phyloP scores from a whole-genome alignment of 2,888 invertebrate species.

The Lycophotia porphyrea region DNA sequence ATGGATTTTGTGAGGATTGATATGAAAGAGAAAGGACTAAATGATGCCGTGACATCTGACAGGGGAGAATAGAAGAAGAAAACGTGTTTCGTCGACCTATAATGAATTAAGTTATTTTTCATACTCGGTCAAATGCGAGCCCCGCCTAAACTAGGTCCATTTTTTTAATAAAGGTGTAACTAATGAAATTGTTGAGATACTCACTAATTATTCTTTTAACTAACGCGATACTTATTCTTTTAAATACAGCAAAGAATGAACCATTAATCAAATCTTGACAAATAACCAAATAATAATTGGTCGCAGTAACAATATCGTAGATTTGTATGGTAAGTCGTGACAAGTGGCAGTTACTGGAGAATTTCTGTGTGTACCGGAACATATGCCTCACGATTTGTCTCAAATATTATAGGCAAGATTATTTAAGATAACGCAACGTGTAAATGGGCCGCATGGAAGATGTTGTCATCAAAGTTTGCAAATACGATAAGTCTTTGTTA shows the following conservation, averaged over 20 bases:
- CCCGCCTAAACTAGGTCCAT: background rate
- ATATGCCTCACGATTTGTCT: constrained; percentile 38
- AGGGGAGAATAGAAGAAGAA: no score
- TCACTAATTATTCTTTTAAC: background rate
- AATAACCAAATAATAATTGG: constrained; percentile 13
- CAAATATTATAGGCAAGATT: constrained; percentile 13
- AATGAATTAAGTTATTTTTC: background rate
- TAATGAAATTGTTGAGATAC: background rate
- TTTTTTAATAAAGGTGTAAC: rapidly evolving
- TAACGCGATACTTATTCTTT: background rate
- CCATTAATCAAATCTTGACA: constrained; percentile 16
- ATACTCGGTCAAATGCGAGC: background rate
- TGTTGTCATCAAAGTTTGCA: constrained; percentile 8
- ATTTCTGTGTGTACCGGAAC: constrained; percentile 30
- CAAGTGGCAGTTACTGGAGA: constrained; percentile 9
- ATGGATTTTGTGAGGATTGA: no score
- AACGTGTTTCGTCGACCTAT: no score
- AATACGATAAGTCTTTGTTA: no score
- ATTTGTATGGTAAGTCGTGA: constrained; percentile 33
- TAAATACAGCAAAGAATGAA: background rate
- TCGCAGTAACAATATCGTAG: background rate
- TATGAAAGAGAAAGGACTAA: no score
- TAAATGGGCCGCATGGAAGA: background rate
- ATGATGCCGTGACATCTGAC: no score
- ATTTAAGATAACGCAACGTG: constrained; percentile 27